Percentiles rank a stretch among this genome's conserved stretches.
These are phyloP conservation scores for Herpetotheres cachinnans DNA, from an alignment of 2,113 vertebrate genomes.

Conservation along the genomic window DNA sequence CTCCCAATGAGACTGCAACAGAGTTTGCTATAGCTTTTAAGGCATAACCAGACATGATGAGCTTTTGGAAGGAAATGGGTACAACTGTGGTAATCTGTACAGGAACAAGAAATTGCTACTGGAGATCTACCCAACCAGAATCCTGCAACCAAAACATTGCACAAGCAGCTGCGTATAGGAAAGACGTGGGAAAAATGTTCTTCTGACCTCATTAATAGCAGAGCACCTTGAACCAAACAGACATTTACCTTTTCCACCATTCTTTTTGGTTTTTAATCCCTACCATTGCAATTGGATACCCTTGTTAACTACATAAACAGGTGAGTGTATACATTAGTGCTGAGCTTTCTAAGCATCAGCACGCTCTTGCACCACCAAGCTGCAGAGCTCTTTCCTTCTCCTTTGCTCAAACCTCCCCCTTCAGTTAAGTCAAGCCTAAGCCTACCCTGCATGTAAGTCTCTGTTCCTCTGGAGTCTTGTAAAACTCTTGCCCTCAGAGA, in stretches of 20 bases:
- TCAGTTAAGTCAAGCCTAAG: neutral
- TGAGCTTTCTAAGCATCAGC: neutral
- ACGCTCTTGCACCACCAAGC: neutral
- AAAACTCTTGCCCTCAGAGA: neutral
- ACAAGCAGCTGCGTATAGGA: neutral
- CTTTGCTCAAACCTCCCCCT: neutral
- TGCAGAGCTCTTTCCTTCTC: neutral
- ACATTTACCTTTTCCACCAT: neutral
- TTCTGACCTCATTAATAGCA: neutral
- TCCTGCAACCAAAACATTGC: neutral
- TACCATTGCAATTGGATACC: neutral
- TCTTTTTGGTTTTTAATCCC: neutral
- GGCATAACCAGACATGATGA: neutral
- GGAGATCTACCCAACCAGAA: neutral
- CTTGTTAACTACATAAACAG: neutral
- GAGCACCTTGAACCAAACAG: neutral
- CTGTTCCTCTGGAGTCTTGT: neutral
- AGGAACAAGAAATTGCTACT: neutral
- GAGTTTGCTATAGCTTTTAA: neutral
- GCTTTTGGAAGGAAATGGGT: neutral
- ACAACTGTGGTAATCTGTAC: neutral
- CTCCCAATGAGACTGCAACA: neutral
- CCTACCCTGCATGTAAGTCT: neutral
- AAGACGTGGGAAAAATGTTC: neutral
- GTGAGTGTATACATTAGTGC: neutral